Percentiles rank a stretch among this genome's conserved stretches.
phyloP scores from a whole-genome alignment of 2,888 invertebrate species.

The Ophion ventricosus region DNA sequence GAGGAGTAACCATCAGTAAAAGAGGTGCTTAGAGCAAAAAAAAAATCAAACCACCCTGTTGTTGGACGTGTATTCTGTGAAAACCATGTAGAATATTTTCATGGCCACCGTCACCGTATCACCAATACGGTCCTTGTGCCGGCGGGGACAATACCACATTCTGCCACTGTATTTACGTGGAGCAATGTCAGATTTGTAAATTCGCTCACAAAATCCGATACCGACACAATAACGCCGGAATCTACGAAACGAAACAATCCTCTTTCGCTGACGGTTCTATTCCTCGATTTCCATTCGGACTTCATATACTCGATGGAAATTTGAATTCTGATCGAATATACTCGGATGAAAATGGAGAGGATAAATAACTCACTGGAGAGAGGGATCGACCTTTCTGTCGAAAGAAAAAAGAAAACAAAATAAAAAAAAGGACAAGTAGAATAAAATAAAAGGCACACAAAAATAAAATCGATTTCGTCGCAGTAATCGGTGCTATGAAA shows the following conservation, averaged over 20 bases:
- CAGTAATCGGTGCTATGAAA: constrained; percentile 41
- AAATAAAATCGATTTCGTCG: constrained; percentile 18
- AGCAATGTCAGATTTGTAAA: constrained; percentile 6
- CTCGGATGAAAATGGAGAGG: constrained; percentile 52
- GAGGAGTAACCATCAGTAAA: no score
- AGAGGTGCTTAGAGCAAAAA: background rate
- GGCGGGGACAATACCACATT: background rate
- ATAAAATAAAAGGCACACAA: constrained; percentile 15
- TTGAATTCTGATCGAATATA: constrained; percentile 51
- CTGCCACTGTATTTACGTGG: background rate
- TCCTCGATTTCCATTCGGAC: constrained; percentile 5
- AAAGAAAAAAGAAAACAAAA: background rate
- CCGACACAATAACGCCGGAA: background rate
- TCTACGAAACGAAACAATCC: constrained; percentile 20
- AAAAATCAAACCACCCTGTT: background rate
- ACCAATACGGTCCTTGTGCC: background rate
- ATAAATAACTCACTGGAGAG: constrained; percentile 43
- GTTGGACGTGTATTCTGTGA: background rate
- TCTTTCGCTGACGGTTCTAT: constrained; percentile 30
- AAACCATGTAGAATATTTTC: background rate
- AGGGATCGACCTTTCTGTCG: constrained; percentile 1
- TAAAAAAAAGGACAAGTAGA: background rate
- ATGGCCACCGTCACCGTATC: background rate
- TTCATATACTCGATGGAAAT: constrained; percentile 46
- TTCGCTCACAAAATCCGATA: background rate